phyloP scores from a whole-genome alignment of 2,888 invertebrate genomes.

The Dascillus cervinus region DNA sequence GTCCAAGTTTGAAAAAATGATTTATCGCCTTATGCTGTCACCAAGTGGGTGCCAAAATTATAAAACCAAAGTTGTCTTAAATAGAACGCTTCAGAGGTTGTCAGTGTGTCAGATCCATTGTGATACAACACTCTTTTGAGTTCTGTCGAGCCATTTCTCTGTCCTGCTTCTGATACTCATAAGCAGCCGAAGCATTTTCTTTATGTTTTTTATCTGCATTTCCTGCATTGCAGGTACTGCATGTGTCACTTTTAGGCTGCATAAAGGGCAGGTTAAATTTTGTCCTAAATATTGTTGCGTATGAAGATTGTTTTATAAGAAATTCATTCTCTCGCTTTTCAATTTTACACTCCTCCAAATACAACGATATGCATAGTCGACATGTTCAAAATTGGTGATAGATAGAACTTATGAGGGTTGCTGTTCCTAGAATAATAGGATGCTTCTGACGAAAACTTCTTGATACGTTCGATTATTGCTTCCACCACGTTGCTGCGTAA shows the following conservation, averaged over 20 bases:
- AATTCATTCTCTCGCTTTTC: conserved; percentile 2
- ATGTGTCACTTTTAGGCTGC: conserved; percentile 8
- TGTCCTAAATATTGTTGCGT: conserved; percentile 2
- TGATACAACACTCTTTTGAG: conserved; percentile 2
- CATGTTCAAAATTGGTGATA: conserved; percentile 5
- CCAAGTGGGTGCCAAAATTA: conserved; percentile 4
- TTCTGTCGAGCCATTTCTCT: neutral
- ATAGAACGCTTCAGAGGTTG: conserved; percentile 5
- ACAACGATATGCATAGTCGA: conserved; percentile 4
- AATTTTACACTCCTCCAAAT: conserved; percentile 6
- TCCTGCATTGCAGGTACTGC: conserved; percentile 2
- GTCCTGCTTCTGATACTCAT: neutral
- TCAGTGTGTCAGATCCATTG: conserved; percentile 5
- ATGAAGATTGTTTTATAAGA: conserved; percentile 5
- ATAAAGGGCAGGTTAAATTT: conserved; percentile 4
- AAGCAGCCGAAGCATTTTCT: conserved; percentile 1
- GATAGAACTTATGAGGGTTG: conserved; percentile 5
- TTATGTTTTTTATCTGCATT: neutral
- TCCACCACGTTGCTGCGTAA: conserved; percentile 1
- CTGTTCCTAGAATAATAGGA: conserved; percentile 6
- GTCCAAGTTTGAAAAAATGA: conserved; percentile 7
- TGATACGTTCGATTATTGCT: conserved; percentile 3
- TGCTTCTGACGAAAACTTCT: conserved; percentile 3
- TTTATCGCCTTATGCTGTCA: conserved; percentile 5
- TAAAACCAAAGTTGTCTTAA: conserved; percentile 7